Evolutionary conservation across 2,888 invertebrate species (phyloP).

Genomic region (Gortyna flavago): DNA sequence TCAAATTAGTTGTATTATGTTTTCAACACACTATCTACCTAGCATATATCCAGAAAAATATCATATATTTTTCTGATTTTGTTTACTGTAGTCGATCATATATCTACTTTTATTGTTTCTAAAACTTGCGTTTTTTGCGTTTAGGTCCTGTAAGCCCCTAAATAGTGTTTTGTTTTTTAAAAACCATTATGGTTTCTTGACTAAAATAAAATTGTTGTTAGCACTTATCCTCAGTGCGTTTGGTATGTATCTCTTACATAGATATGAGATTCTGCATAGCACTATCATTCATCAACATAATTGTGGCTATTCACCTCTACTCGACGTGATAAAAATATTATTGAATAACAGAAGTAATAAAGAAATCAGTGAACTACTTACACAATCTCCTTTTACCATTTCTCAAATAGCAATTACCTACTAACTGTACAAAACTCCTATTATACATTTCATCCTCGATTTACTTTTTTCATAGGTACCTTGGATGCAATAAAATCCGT

Average conservation of each 20-base stretch:
- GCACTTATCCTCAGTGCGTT: background rate
- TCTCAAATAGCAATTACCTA: constrained; percentile 23
- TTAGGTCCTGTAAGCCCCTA: too few relatives aligned
- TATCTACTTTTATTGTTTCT: too few relatives aligned
- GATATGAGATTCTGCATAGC: background rate
- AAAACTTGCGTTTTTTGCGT: too few relatives aligned
- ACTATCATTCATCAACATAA: background rate
- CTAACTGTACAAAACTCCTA: constrained; percentile 6
- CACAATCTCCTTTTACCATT: constrained; percentile 5
- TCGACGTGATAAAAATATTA: constrained; percentile 36
- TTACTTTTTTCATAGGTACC: constrained; percentile 15
- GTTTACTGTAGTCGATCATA: too few relatives aligned
- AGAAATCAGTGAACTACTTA: constrained; percentile 8
- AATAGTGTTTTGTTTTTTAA: background rate
- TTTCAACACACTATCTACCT: too few relatives aligned
- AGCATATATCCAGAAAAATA: too few relatives aligned
- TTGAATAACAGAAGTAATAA: constrained; percentile 17
- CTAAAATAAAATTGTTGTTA: background rate
- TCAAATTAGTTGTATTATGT: too few relatives aligned
- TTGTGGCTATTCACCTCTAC: background rate
- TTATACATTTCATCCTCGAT: constrained; percentile 14
- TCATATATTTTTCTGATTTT: too few relatives aligned
- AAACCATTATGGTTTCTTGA: background rate
- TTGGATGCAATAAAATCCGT: constrained; percentile 21
- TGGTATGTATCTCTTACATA: background rate